A percentile compares a stretch with the other conserved stretches of the same genome.
Conservation (phyloP, 2,888 invertebrate species). For the Acanthosepion pharaonis region DNA sequence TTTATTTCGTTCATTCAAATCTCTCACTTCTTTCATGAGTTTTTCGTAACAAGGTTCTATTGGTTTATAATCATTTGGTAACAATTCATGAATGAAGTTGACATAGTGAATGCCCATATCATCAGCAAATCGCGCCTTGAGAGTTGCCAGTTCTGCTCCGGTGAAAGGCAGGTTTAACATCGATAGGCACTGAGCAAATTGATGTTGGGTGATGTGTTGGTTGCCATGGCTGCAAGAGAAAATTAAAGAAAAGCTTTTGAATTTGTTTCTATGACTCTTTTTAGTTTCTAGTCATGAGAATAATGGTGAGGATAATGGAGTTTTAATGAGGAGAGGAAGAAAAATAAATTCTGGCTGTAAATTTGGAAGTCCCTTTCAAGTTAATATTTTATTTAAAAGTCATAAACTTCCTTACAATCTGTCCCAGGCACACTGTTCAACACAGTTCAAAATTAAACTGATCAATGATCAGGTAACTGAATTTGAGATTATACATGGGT, state of each 20-base stretch:
- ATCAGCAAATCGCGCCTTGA: conserved; percentile 73
- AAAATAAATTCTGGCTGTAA: too few species aligned
- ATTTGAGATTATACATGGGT: too few species aligned
- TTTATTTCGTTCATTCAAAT: conserved; percentile 48
- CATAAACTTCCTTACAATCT: too few species aligned
- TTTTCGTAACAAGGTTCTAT: neutral
- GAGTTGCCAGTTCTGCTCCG: conserved; percentile 70
- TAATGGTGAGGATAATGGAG: neutral
- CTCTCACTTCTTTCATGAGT: neutral
- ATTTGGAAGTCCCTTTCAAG: too few species aligned
- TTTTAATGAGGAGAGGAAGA: neutral
- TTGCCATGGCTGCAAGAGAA: conserved; percentile 72
- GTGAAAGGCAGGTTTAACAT: conserved; percentile 70
- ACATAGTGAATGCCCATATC: conserved; percentile 73
- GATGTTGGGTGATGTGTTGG: conserved; percentile 72
- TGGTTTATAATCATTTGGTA: conserved; percentile 59
- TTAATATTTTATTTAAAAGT: too few species aligned
- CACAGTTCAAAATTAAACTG: too few species aligned
- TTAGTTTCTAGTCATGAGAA: too few species aligned
- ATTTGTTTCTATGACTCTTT: too few species aligned
- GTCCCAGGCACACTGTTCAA: too few species aligned
- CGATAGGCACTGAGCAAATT: conserved; percentile 73
- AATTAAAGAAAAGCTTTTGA: neutral
- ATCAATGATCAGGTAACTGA: too few species aligned
- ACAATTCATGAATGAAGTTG: conserved; percentile 71